phyloP scores from a whole-genome alignment of 2,113 vertebrate species.

The Taurulus bubalis region DNA sequence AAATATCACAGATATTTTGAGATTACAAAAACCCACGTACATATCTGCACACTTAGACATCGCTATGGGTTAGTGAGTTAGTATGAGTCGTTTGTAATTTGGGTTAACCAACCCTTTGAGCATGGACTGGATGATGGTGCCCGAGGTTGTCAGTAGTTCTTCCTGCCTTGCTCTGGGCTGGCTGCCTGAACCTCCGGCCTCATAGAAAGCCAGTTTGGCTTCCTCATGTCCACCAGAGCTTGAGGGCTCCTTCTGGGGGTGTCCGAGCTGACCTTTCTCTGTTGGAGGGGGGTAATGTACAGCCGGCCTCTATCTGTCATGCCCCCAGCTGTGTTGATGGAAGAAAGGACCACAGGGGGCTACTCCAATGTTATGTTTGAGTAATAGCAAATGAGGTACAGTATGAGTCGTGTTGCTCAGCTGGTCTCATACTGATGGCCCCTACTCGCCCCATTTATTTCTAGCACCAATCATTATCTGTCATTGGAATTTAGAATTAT shows the following conservation, averaged over 20 bases:
- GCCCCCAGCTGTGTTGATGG: conserved; percentile 47
- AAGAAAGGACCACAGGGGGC: conserved; percentile 41
- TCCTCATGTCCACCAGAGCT: conserved; percentile 52
- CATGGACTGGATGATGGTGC: conserved; percentile 10
- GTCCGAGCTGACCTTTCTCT: conserved; percentile 66
- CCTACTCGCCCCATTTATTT: conserved; percentile 53
- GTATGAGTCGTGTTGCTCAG: conserved; percentile 32
- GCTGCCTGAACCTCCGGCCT: conserved; percentile 41
- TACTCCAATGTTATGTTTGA: conserved; percentile 39
- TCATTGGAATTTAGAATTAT: conserved; percentile 50
- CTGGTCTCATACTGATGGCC: conserved; percentile 36
- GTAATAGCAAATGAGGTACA: conserved; percentile 47
- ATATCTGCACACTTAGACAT: not conserved
- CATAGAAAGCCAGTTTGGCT: conserved; percentile 38
- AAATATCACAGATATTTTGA: not conserved
- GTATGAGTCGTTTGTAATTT: conserved; percentile 7
- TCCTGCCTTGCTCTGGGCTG: conserved; percentile 35
- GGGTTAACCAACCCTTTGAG: conserved; percentile 16
- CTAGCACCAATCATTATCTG: conserved; percentile 44
- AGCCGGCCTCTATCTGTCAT: conserved; percentile 42
- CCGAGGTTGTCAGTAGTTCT: conserved; percentile 36
- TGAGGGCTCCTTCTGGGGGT: conserved; percentile 44
- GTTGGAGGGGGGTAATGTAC: conserved; percentile 36
- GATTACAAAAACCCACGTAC: not conserved
- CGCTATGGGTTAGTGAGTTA: not conserved